Conservation (phyloP, 2,113 vertebrate genomes). For the Engraulis encrasicolus region DNA sequence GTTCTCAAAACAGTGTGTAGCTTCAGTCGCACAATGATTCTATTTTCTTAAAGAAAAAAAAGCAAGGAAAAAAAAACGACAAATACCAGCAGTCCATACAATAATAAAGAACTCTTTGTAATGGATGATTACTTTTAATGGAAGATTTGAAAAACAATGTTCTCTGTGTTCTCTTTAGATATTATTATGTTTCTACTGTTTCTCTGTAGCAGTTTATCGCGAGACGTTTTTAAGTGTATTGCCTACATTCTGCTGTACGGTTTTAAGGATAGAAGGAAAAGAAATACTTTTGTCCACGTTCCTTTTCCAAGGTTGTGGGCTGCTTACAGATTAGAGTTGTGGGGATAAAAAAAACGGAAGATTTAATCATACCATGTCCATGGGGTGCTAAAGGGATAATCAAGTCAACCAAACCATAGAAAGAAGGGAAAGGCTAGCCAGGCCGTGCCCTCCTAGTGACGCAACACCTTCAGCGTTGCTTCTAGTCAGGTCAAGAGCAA, state of each 20-base stretch:
- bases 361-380: background rate
- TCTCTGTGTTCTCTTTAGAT: constrained; percentile 21
- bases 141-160: background rate
- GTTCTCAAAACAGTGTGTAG: constrained; percentile 43
- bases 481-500: no score
- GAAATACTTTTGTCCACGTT: background rate
- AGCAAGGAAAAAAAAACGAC: background rate
- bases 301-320: background rate
- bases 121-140: constrained; percentile 38
- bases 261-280: background rate
- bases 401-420: background rate
- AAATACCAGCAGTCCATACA: constrained; percentile 59
- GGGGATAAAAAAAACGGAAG: background rate
- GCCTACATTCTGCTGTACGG: constrained; percentile 30
- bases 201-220: constrained; percentile 5
- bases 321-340: background rate
- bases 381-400: background rate
- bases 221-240: background rate
- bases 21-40: constrained; percentile 59
- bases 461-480: no score
- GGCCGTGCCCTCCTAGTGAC: no score
- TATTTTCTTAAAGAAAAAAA: constrained; percentile 55
- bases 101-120: constrained; percentile 54
- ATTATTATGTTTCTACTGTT: background rate
- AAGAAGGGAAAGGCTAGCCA: background rate